Evolutionary conservation across 2,888 invertebrate genomes (phyloP).

Genomic region (Dolichopus griseipennis): DNA sequence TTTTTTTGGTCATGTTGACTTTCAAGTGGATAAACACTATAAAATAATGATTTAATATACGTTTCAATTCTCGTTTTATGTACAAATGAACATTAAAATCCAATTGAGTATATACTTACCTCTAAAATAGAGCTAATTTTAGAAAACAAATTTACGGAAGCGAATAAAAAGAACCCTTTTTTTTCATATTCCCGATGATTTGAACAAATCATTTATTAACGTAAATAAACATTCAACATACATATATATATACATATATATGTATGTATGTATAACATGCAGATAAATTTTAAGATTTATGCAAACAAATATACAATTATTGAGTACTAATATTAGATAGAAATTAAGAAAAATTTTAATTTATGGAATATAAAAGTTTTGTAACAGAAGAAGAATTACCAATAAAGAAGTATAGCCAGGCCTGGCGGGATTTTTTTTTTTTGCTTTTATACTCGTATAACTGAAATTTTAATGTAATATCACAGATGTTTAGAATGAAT

Average conservation of each 20-base stretch:
- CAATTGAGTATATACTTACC: neutral
- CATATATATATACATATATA: too few species aligned
- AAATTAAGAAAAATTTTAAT: too few species aligned
- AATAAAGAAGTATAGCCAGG: neutral
- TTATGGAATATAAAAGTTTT: too few species aligned
- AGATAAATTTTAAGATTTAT: too few species aligned
- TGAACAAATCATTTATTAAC: neutral
- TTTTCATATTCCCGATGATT: neutral
- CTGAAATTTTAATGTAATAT: neutral
- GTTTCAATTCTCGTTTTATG: neutral
- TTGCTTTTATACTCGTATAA: neutral
- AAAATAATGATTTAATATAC: neutral
- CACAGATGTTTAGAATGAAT: neutral
- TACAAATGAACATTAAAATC: too few species aligned
- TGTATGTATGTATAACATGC: too few species aligned
- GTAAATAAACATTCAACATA: neutral
- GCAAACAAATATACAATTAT: too few species aligned
- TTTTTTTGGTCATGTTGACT: neutral
- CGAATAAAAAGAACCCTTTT: neutral
- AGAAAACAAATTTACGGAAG: neutral
- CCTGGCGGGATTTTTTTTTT: neutral
- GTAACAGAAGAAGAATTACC: too few species aligned
- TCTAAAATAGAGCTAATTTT: neutral
- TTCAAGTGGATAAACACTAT: conserved; percentile 1
- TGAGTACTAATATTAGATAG: too few species aligned